Evolutionary conservation across 1,140 invertebrate genomes (phyloP), one percentile per base, ranked within the genome.

Genomic region (Meteorus sp.): DNA sequence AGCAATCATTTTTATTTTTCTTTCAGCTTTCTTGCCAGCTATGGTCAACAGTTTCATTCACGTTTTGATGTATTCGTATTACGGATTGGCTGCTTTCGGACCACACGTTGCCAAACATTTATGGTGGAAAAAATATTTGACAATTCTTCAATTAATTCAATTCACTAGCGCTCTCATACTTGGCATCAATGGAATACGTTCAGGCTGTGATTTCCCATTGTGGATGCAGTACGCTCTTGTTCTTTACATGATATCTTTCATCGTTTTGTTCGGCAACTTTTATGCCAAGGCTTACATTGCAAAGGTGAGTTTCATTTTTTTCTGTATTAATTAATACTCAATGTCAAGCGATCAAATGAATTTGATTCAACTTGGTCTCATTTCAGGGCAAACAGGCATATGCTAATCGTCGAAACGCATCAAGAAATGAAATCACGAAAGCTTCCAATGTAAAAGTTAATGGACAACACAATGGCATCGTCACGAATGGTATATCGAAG

Each of bases 61-160:
- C 74, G 89, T 97, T 0, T 76, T 97, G 17, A 97, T 97, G 94
- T 97, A 98, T 73, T 85, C 86, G 2, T 98, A 97, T 76, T 97
- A 97, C 75, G 89, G 89, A 0, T 75, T 96, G 7, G 86, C 92
- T 2, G 89, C 92, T 0, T 82, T 95, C 57, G 94, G 94, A 11
- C 91, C 92, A 0, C 69, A 81, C 0, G 81, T 94, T 19, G 81
- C 86, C 70, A 88, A 88, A 71, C 95, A 90, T 71, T 79, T 96
- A 0, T 95, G 93, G 92, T 97, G 93, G 93, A 97, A 97, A 76
- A 94, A 91, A 71, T 95, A 96, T 72, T 83, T 97, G 45, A 97
- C 95, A 0, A 89, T 90, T 50, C 78, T 95, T 22, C 93, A 94
- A 67, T 70, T 87, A 86, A 88, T 93, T 63, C 93, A 97, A 79